Percentiles rank a stretch among this genome's conserved stretches.
Evolutionary conservation across 1,140 invertebrate species (phyloP).

Genomic region (Drosophila parvula): DNA sequence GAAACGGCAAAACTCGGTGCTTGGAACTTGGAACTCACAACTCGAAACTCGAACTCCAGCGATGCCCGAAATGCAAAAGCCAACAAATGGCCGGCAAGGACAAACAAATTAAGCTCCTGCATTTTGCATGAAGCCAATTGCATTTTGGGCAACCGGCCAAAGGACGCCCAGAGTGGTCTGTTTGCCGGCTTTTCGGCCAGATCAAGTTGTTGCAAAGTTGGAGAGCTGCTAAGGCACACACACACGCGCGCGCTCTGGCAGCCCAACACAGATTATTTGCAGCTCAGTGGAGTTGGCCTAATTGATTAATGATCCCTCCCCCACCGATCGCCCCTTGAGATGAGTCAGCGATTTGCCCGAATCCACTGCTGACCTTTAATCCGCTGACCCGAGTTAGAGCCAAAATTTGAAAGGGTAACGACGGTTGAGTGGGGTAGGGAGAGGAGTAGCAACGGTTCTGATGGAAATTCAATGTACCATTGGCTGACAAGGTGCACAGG

Average conservation of each 20-base stretch:
- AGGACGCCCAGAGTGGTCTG: slow-evolving; percentile 19
- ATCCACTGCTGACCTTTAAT: slow-evolving; percentile 37
- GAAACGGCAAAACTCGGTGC: not conserved
- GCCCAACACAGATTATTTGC: slow-evolving; percentile 46
- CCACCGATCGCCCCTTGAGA: slow-evolving; percentile 11
- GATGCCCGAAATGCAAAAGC: slow-evolving; percentile 48
- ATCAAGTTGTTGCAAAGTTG: slow-evolving; percentile 49
- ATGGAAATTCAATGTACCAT: slow-evolving; percentile 32
- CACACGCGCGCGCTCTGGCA: not conserved
- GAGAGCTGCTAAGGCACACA: slow-evolving; percentile 20
- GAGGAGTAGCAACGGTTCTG: not conserved
- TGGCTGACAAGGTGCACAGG: not conserved
- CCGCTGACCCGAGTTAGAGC: slow-evolving; percentile 15
- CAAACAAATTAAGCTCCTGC: slow-evolving; percentile 64
- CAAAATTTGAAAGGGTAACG: not conserved
- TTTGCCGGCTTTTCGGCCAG: slow-evolving; percentile 18
- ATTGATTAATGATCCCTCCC: slow-evolving; percentile 58
- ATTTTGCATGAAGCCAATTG: slow-evolving; percentile 66
- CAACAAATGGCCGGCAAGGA: slow-evolving; percentile 63
- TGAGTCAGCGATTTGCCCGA: slow-evolving; percentile 39
- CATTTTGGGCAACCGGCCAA: slow-evolving; percentile 47
- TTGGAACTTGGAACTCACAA: not conserved
- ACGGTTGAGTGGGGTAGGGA: not conserved
- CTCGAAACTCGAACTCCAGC: slow-evolving; percentile 19
- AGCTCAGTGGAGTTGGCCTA: slow-evolving; percentile 51